Percentiles rank a stretch among this genome's conserved stretches.
Conservation (phyloP, 2,113 vertebrate species). For the Arenaria interpres region DNA sequence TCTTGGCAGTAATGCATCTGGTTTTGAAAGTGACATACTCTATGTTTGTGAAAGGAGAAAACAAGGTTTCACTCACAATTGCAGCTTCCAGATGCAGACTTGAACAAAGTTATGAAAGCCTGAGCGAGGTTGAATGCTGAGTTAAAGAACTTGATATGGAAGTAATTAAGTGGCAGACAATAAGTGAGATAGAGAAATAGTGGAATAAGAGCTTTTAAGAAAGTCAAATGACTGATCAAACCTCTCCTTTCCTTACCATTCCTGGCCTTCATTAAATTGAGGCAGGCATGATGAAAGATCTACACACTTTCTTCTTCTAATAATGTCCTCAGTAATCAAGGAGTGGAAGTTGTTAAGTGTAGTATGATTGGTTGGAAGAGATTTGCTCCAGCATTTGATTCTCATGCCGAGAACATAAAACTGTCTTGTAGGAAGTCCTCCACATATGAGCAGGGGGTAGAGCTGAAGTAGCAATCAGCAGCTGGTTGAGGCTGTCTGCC, state of each 20-base stretch:
- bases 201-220: constrained; percentile 82
- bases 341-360: constrained; percentile 84
- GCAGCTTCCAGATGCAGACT: not conserved
- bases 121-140: not conserved
- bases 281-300: constrained; percentile 85
- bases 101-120: not conserved
- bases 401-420: constrained; percentile 77
- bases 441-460: not conserved
- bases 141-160: constrained; percentile 77
- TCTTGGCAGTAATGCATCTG: not conserved
- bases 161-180: constrained; percentile 79
- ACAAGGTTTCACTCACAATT: not conserved
- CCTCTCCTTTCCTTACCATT: constrained; percentile 72
- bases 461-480: not conserved
- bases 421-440: not conserved
- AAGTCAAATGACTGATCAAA: constrained; percentile 84
- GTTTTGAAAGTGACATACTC: not conserved
- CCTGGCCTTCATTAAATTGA: constrained; percentile 84
- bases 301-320: constrained; percentile 87
- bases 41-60: not conserved
- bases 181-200: constrained; percentile 81
- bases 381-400: constrained; percentile 81
- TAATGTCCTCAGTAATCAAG: constrained; percentile 92
- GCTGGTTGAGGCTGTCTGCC: not conserved
- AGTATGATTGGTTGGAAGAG: constrained; percentile 81